A percentile compares a stretch with the other conserved stretches of the same genome.
Evolutionary conservation across 2,888 invertebrate genomes (phyloP).

Genomic region (Apoderus coryli): DNA sequence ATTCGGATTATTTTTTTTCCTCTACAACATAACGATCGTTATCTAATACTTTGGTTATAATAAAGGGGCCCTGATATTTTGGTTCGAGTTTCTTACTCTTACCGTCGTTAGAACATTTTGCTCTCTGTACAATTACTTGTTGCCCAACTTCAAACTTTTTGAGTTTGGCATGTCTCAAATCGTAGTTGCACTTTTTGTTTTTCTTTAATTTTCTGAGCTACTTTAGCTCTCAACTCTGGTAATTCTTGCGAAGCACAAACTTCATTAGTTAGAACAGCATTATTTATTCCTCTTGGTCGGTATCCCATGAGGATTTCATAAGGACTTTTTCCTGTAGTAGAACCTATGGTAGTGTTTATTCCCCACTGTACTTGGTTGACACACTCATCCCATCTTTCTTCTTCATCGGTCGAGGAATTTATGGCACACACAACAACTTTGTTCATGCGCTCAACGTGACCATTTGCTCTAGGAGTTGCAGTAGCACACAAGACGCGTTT

Average conservation of each 20-base stretch:
- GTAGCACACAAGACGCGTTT: conserved; percentile 17
- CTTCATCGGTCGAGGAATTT: conserved; percentile 13
- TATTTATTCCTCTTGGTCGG: conserved; percentile 15
- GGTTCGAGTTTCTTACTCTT: conserved; percentile 17
- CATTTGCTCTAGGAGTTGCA: conserved; percentile 20
- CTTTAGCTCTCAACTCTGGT: conserved; percentile 8
- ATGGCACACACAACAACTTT: conserved; percentile 15
- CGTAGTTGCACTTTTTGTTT: conserved; percentile 12
- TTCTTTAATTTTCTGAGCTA: conserved; percentile 8
- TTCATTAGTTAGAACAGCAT: conserved; percentile 14
- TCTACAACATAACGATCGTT: conserved; percentile 14
- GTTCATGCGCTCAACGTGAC: conserved; percentile 19
- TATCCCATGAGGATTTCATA: conserved; percentile 20
- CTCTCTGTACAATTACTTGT: conserved; percentile 13
- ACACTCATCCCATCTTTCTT: conserved; percentile 17
- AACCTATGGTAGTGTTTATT: conserved; percentile 17
- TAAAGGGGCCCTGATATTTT: conserved; percentile 15
- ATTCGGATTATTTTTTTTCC: too few species aligned
- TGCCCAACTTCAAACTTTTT: conserved; percentile 15
- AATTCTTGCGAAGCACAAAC: conserved; percentile 10
- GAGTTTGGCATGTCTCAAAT: conserved; percentile 13
- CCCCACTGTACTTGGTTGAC: conserved; percentile 15
- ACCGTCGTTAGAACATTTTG: conserved; percentile 14
- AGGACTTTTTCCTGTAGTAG: conserved; percentile 16
- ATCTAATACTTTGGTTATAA: conserved; percentile 15